Evolutionary conservation across 35 echinoderm and acorn worm species (phyloP).

Genomic region (Stichopus chloronotus): DNA sequence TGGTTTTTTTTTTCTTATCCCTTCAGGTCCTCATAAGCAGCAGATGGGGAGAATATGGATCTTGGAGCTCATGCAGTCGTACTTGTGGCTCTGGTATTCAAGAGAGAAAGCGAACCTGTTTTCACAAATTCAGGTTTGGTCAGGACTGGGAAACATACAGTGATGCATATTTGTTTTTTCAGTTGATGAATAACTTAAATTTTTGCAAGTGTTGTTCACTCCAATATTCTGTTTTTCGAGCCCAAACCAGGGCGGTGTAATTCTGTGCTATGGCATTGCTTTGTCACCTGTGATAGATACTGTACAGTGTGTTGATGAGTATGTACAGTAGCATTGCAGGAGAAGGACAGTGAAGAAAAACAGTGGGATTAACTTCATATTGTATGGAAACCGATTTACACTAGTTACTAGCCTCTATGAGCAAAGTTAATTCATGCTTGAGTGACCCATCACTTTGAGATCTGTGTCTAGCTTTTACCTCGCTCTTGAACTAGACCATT

Average conservation of each 20-base stretch:
- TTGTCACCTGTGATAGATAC: neutral
- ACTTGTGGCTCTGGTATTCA: constrained; percentile 33
- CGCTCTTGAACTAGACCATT: too few species aligned
- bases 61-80: constrained; percentile 23
- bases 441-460: too few species aligned
- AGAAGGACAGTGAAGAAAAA: too few species aligned
- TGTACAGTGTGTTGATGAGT: neutral
- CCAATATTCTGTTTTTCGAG: neutral
- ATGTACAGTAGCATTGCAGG: too few species aligned
- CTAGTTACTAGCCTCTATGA: too few species aligned
- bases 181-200: neutral
- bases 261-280: neutral
- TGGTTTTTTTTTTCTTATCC: neutral
- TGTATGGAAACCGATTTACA: too few species aligned
- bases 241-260: neutral
- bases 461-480: too few species aligned
- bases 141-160: too few species aligned
- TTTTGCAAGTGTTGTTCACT: neutral
- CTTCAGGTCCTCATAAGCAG: neutral
- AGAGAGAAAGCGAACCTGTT: constrained; percentile 7
- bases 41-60: constrained; percentile 12
- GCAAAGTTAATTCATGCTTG: too few species aligned
- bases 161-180: too few species aligned
- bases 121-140: neutral
- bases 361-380: too few species aligned